phyloP scores from a whole-genome alignment of 2,113 vertebrate species.

The Ascaphus truei region DNA sequence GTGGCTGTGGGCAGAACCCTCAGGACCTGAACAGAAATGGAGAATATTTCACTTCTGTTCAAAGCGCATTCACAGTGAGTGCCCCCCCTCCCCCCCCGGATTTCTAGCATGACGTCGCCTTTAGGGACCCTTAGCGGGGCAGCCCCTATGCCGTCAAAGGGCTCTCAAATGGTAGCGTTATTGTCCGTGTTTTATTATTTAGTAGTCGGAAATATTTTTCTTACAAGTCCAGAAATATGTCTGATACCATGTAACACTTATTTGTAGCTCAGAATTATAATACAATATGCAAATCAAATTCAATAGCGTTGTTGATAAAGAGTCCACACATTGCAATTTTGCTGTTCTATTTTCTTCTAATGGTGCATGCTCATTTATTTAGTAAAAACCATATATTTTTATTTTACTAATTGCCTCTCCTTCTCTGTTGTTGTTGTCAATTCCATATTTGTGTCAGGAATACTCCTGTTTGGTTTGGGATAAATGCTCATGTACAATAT shows the following conservation, averaged over 20 bases:
- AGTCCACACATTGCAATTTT: not conserved
- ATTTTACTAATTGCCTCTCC: not conserved
- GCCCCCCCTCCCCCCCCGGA: too few relatives aligned
- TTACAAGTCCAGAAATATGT: conserved; percentile 6
- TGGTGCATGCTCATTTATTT: not conserved
- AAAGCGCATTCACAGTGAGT: too few relatives aligned
- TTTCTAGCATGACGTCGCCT: too few relatives aligned
- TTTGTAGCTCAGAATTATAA: not conserved
- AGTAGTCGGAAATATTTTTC: conserved; percentile 5
- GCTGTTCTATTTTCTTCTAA: not conserved
- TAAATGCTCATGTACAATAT: too few relatives aligned
- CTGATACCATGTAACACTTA: not conserved
- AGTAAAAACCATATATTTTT: conserved; percentile 14
- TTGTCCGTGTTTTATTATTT: conserved; percentile 4
- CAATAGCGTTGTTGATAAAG: conserved; percentile 13
- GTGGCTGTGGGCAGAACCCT: too few relatives aligned
- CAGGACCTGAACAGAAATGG: too few relatives aligned
- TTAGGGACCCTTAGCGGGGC: too few relatives aligned
- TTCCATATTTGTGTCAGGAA: not conserved
- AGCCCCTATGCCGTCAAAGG: too few relatives aligned
- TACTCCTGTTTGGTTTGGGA: too few relatives aligned
- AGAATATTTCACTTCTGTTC: too few relatives aligned
- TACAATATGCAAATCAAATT: conserved; percentile 24
- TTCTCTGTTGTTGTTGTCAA: not conserved
- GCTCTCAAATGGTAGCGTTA: too few relatives aligned